Base-by-base conservation (phyloP, 2,888 invertebrate genomes). In the Sussaba pulchella region DNA sequence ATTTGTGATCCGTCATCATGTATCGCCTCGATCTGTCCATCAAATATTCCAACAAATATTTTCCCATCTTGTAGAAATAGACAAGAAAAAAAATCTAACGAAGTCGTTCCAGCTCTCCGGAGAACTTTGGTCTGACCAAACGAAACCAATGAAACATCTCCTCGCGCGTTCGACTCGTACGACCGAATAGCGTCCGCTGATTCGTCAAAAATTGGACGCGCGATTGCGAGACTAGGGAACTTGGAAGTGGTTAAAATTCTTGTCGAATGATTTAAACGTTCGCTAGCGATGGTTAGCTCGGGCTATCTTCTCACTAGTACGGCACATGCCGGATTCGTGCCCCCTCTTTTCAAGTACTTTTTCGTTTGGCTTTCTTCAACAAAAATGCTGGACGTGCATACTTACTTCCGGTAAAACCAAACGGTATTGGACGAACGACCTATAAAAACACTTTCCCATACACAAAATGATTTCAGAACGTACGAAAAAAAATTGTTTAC, bases 131-230 rank as follows among this genome's bases (percentile, higher is more conserved):
- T 59, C 36, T 24, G 5, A 12, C 17, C 1, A n/a, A n/a, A 39
- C 0, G 9, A 14, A 19, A 36, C 1, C 36, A 17, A 59, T 36
- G 12, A 12, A 59, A 17, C 6, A 59, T 12, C 31, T 2, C 31
- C 31, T 2, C 31, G 31, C 31, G 31, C 24, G 47, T 67, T 31
- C 41, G 50, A 26, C 47, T 81, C 81, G 70, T 70, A 77, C 69
- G 81, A 81, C 31, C 43, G 19, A n/a, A 57, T 9, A 39, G 41
- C 50, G 59, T 17, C 2, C 26, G 41, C 74, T 81, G 77, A 81
- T 81, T 78, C 78, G 81, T 81, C 59, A 31, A 41, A 59, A 66
- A 73, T 57, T 12, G 47, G 63, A 66, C 81, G 71, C 81, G 81
- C 77, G 45, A 59, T 73, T 26, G 14, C 36, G 59, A 70, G 36